Percentiles rank a stretch among this genome's conserved stretches.
These are phyloP conservation scores for Nemotelus nigrinus DNA, from an alignment of 2,888 invertebrate species.

Conservation along the genomic window DNA sequence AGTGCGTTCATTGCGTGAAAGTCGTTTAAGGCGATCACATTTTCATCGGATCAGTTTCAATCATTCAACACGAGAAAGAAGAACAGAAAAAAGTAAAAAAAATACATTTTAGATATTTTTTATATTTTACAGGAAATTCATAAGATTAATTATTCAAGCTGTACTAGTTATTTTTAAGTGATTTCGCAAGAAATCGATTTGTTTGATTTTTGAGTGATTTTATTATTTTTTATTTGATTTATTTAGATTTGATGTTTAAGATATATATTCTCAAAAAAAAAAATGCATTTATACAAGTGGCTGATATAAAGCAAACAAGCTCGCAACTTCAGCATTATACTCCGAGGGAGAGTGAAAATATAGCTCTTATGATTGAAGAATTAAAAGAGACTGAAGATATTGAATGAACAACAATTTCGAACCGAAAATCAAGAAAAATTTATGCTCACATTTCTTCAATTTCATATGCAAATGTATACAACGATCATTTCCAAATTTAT, in stretches of 20 bases:
- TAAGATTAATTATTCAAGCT: background rate
- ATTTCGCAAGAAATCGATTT: background rate
- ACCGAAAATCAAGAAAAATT: no score
- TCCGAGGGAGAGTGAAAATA: no score
- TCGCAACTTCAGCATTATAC: no score
- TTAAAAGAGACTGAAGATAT: no score
- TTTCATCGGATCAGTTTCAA: constrained; percentile 16
- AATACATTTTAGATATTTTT: constrained; percentile 23
- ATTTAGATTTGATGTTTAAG: no score
- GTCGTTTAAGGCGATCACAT: constrained; percentile 15
- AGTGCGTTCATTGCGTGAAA: constrained; percentile 29
- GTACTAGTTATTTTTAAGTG: background rate
- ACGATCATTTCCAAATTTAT: constrained; percentile 19
- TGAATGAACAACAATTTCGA: no score
- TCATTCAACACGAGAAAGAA: constrained; percentile 38
- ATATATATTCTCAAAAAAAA: no score
- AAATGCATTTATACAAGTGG: no score
- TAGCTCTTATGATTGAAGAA: no score
- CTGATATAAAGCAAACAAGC: no score
- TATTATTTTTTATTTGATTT: background rate
- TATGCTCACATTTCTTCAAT: constrained; percentile 18
- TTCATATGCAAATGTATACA: constrained; percentile 14
- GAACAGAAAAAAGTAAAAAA: constrained; percentile 29
- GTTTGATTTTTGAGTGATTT: background rate
- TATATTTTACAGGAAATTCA: constrained; percentile 7